Evolutionary conservation across 64 coral and sea anemone species (phyloP), one percentile per base, ranked within the genome.

Genomic region (Platygyra sinensis): DNA sequence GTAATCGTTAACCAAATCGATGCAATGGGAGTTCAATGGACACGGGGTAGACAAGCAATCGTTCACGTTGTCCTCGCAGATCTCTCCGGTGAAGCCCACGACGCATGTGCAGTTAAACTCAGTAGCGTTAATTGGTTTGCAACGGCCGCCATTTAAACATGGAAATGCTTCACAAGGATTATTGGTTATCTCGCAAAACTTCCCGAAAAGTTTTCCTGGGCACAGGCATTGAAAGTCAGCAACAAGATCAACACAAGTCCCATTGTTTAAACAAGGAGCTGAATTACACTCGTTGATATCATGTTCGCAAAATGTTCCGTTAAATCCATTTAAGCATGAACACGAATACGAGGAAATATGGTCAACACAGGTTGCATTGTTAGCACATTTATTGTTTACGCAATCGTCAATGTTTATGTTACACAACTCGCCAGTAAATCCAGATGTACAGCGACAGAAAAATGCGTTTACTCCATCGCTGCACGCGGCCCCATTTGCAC

Each of bases 321-420:
- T 72, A 50, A 15, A 86, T 24, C 82, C 82, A 9, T 46, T 17
- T 5, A 30, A 20, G 8, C 82, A 86, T 22, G 18, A 38, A 39
- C 82, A 86, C 15, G 63, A 62, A 86, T 72, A 86, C 5, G 0
- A 46, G 25, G 59, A 50, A 30, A 71, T 32, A 13, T 71, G 62
- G 22, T 86, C 82, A 38, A 86, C 39, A 72, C 82, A 86, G 69
- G 32, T 86, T 1, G 82, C 82, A 50, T 86, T 86, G 18, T 86
- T 86, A 2, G 29, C 22, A 63, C 82, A 86, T 22, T 14, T 30
- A 25, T 86, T 86, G 2, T 72, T 31, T 13, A 62, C 18, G 20
- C 82, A 86, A 16, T 86, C 82, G 17, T 86, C 36, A 42, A 86
- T 71, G 39, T 86, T 86, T 7, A 71, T 2, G 17, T 86, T 61